These are phyloP conservation scores for Apamea crenata DNA, from an alignment of 2,888 invertebrate genomes.

Conservation along the genomic window DNA sequence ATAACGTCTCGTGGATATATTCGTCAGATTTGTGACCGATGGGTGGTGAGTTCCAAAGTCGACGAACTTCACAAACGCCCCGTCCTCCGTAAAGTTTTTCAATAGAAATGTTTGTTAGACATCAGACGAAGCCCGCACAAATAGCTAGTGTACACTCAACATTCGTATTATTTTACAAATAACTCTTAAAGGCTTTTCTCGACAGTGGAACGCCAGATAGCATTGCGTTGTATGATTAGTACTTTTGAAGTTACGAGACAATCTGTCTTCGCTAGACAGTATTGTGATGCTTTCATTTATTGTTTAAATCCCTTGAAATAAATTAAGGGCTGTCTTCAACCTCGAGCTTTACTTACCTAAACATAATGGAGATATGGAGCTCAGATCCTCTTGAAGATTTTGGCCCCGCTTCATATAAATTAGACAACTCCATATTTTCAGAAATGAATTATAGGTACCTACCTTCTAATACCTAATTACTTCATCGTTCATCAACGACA, in stretches of 20 bases:
- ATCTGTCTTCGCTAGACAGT: conserved; percentile 44
- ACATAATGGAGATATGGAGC: background rate
- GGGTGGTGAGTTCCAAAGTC: conserved; percentile 78
- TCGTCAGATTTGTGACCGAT: conserved; percentile 73
- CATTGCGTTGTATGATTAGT: conserved; percentile 59
- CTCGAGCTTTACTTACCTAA: background rate
- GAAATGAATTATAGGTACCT: background rate
- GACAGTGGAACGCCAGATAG: conserved; percentile 51
- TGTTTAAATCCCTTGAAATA: conserved; percentile 29
- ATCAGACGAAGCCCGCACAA: conserved; percentile 57
- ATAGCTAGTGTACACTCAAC: conserved; percentile 58
- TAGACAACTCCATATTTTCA: background rate
- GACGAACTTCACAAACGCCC: conserved; percentile 77
- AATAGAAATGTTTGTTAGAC: conserved; percentile 80
- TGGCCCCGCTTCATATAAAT: background rate
- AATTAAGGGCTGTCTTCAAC: conserved; percentile 7
- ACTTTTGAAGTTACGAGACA: conserved; percentile 38
- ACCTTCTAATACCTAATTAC: no score
- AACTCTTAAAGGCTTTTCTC: conserved; percentile 53
- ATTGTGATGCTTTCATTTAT: conserved; percentile 33
- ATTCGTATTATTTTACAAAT: conserved; percentile 68
- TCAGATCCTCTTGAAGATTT: background rate
- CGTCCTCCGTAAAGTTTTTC: conserved; percentile 77
- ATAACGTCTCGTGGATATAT: conserved; percentile 77
- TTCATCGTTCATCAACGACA: background rate